A percentile compares a stretch with the other conserved stretches of the same genome.
Conservation (phyloP, 1,140 invertebrate species). For the Monomorium pharaonis region DNA sequence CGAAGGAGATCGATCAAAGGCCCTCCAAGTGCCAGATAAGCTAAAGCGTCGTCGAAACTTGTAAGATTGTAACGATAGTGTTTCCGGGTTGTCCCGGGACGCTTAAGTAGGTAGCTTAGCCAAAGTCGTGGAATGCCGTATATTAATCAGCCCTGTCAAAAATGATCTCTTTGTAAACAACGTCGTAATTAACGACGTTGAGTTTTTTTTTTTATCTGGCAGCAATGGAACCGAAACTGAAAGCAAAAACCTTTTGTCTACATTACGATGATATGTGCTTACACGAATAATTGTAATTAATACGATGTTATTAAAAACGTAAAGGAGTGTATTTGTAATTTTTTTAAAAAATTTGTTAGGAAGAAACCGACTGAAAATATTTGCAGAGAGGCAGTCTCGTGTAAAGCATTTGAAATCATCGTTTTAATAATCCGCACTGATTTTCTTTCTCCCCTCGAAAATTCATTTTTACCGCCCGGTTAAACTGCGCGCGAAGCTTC, state of each 20-base stretch:
- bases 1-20: constrained; percentile 46
- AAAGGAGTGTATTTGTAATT: neutral
- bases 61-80: constrained; percentile 52
- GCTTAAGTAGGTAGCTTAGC: constrained; percentile 32
- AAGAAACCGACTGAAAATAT: neutral
- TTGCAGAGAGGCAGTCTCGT: neutral
- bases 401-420: neutral
- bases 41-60: constrained; percentile 41
- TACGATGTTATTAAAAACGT: neutral
- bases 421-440: neutral
- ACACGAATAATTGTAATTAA: neutral
- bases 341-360: neutral
- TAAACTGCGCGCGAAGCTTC: constrained; percentile 5
- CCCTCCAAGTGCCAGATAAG: constrained; percentile 47
- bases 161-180: neutral
- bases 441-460: neutral
- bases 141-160: neutral
- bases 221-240: neutral
- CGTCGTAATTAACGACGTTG: neutral
- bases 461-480: neutral
- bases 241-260: neutral
- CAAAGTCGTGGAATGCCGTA: neutral
- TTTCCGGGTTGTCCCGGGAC: constrained; percentile 22
- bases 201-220: neutral
- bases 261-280: neutral